A percentile compares a stretch with the other conserved stretches of the same genome.
Evolutionary conservation across 1,140 invertebrate species (phyloP).

Genomic region (silkworm (Bombyx mori)): DNA sequence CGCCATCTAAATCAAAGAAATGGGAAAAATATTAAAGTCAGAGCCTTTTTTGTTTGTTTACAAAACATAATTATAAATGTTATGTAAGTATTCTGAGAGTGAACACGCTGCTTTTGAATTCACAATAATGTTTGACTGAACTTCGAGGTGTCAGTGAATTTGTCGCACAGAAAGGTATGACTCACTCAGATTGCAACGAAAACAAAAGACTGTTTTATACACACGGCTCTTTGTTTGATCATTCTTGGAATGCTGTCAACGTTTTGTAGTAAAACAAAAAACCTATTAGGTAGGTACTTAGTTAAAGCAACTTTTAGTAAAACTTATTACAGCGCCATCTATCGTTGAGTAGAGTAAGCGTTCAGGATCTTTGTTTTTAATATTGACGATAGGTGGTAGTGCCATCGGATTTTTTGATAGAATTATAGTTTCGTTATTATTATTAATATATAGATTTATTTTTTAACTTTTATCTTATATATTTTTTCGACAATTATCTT

Average conservation of each 20-base stretch:
- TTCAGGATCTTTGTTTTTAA: not conserved
- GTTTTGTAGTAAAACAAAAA: slow-evolving; percentile 5
- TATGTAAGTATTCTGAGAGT: no score
- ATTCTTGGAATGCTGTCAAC: slow-evolving; percentile 3
- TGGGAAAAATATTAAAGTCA: no score
- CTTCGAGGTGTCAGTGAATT: no score
- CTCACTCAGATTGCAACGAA: not conserved
- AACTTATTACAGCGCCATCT: slow-evolving; percentile 21
- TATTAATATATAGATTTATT: no score
- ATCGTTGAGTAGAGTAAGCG: slow-evolving; percentile 17
- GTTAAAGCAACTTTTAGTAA: not conserved
- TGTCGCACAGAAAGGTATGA: not conserved
- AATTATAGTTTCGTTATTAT: not conserved
- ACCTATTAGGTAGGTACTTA: not conserved
- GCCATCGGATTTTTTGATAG: not conserved
- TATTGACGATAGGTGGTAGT: not conserved
- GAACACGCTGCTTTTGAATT: no score
- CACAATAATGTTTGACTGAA: no score
- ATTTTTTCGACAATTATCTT: no score
- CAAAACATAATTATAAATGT: no score
- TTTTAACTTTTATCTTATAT: no score
- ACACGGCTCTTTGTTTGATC: not conserved
- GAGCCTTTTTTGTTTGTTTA: no score
- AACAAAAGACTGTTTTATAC: not conserved
- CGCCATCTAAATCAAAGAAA: no score